These are phyloP conservation scores for Trematocara variabile DNA, from an alignment of 2,113 vertebrate species.

Conservation along the genomic window DNA sequence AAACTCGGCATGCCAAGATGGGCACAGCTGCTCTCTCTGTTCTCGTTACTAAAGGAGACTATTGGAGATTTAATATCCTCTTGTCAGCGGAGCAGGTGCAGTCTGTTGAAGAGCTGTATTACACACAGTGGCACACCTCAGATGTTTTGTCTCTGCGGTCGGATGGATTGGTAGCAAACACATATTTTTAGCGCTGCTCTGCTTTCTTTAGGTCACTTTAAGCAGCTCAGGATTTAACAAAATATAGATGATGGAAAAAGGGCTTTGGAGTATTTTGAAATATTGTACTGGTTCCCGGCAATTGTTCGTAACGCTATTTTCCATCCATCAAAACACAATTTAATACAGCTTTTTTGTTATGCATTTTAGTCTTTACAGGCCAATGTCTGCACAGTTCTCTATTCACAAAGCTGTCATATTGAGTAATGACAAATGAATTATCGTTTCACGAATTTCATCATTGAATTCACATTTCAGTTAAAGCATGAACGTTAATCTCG, in stretches of 20 bases:
- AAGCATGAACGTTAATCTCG: neutral
- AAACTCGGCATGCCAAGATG: neutral
- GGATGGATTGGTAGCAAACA: slow-evolving; percentile 14
- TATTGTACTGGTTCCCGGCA: neutral
- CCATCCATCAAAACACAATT: neutral
- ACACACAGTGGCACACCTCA: slow-evolving; percentile 4
- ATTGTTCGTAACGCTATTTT: neutral
- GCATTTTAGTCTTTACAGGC: neutral
- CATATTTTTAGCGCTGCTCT: slow-evolving; percentile 15
- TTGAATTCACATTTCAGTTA: neutral
- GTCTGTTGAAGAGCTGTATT: neutral
- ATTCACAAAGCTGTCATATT: neutral
- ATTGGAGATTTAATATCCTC: slow-evolving; percentile 30
- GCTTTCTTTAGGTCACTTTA: neutral
- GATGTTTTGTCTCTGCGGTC: neutral
- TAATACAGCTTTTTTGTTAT: neutral
- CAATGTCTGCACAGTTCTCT: neutral
- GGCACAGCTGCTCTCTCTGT: slow-evolving; percentile 2
- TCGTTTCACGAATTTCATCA: neutral
- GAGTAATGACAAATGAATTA: slow-evolving; percentile 1
- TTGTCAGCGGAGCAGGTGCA: slow-evolving; percentile 23
- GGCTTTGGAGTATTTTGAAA: neutral
- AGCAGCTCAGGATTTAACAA: slow-evolving; percentile 14
- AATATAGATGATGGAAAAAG: neutral
- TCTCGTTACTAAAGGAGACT: neutral